A percentile compares a stretch with the other conserved stretches of the same genome.
Conservation (phyloP, 1,140 invertebrate genomes). For the Ephestia elutella region DNA sequence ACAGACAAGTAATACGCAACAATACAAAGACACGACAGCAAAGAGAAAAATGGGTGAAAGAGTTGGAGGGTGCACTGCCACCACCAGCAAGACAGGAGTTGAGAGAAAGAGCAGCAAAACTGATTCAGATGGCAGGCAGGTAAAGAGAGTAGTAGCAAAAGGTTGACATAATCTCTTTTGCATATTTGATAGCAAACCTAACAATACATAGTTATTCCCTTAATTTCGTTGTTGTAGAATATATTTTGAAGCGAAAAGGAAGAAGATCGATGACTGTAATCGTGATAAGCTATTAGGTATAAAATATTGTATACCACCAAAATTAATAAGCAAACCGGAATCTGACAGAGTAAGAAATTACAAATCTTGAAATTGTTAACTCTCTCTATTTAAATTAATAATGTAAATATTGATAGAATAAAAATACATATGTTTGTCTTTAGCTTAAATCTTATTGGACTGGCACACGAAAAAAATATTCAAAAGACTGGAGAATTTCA, state of each 20-base stretch:
- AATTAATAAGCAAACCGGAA: background rate
- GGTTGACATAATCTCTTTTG: no score
- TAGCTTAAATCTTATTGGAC: conserved; percentile 18
- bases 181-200: no score
- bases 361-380: background rate
- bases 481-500: conserved; percentile 22
- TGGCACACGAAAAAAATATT: conserved; percentile 22
- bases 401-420: no score
- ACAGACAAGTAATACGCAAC: conserved; percentile 33
- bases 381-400: no score
- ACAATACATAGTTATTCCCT: no score
- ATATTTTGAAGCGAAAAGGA: conserved; percentile 46
- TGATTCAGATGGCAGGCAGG: conserved; percentile 25
- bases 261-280: conserved; percentile 28
- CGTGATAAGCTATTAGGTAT: conserved; percentile 38
- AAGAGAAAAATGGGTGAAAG: conserved; percentile 46
- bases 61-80: conserved; percentile 35
- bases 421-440: background rate
- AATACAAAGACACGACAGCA: conserved; percentile 26
- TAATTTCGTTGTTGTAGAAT: conserved; percentile 26
- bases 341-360: background rate
- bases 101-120: conserved; percentile 33
- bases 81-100: conserved; percentile 30
- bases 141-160: no score
- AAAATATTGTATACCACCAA: conserved; percentile 18